Evolutionary conservation across 2,888 invertebrate genomes (phyloP).

Genomic region (Tigriopus californicus): DNA sequence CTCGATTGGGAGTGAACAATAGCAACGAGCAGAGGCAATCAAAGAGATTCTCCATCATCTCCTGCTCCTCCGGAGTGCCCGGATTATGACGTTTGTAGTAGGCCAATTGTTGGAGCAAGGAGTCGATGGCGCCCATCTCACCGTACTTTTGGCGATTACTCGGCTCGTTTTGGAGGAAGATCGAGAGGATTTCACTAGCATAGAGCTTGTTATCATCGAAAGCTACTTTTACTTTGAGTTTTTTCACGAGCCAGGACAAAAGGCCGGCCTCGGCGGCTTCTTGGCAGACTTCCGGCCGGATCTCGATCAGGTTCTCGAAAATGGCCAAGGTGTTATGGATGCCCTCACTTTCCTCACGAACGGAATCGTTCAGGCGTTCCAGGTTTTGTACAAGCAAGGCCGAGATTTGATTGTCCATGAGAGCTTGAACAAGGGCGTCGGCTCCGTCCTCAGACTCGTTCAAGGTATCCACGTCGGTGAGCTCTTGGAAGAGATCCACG

Average conservation of each 20-base stretch:
- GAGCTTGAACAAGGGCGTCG: constrained; percentile 61
- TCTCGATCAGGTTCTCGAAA: constrained; percentile 86
- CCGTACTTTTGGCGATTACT: constrained; percentile 41
- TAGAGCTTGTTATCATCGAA: constrained; percentile 91
- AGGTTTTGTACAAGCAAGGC: constrained; percentile 80
- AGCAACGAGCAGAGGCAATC: constrained; percentile 84
- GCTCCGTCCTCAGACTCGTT: constrained; percentile 83
- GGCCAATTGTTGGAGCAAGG: constrained; percentile 79
- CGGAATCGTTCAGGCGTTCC: constrained; percentile 74
- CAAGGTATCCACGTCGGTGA: constrained; percentile 90
- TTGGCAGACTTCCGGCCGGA: constrained; percentile 57
- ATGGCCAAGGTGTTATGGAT: constrained; percentile 84
- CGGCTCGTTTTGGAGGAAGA: constrained; percentile 57
- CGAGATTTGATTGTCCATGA: constrained; percentile 74
- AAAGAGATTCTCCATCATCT: constrained; percentile 97
- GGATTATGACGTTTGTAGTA: constrained; percentile 15
- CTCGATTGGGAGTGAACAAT: constrained; percentile 68
- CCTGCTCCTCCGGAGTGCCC: constrained; percentile 67
- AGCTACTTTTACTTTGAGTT: constrained; percentile 68
- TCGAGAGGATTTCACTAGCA: constrained; percentile 84
- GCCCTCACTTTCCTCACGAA: constrained; percentile 75
- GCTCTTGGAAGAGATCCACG: constrained; percentile 52
- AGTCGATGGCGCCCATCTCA: constrained; percentile 74
- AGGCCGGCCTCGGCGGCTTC: constrained; percentile 81
- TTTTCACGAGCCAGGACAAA: constrained; percentile 72